Evolutionary conservation across 2,888 invertebrate genomes (phyloP), one percentile per base, ranked within the genome.

Genomic region (Chrysomela aeneicollis): DNA sequence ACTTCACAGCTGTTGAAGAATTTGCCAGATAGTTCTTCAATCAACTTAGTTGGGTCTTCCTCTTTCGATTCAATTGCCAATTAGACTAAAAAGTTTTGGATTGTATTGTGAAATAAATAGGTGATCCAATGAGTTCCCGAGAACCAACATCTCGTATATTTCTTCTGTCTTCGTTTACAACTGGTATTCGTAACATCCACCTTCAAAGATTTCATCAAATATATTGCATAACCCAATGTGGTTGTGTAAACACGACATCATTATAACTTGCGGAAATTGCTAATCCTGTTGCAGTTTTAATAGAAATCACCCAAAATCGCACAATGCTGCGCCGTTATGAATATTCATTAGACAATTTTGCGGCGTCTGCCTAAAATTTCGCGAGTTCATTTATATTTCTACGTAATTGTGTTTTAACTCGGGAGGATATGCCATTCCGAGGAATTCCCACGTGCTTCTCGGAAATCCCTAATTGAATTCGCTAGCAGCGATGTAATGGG

Each of bases 271-370:
- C 63, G 64, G 61, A 59, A 53, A 59, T 54, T 46, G 68, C 62
- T 67, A 68, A 72, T 70, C 60, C 62, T 42, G 68, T 62, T 67
- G 72, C 68, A 71, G 66, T 70, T 71, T 68, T 71, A 63, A 71
- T 71, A 64, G 71, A 67, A 71, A 72, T 72, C 64, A 64, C 61
- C 66, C 46, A 64, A 71, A 71, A 72, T 67, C 71, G 68, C 70
- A 67, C 66, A 66, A 70, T 67, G 64, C 68, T 70, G 69, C 66
- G 42, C 53, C 61, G 32, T 32, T 52, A 63, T 72, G 72, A 72
- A 72, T 72, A 72, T 72, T 71, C 72, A 72, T 72, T 59, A 68
- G 61, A 63, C 59, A 47, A 64, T 64, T 64, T 55, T 51, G 66
- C 54, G 51, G 57, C 61, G 63, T 64, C 63, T 64, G 63, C 61